Evolutionary conservation across 1,140 invertebrate species (phyloP).

Genomic region (Megalopta genalis): DNA sequence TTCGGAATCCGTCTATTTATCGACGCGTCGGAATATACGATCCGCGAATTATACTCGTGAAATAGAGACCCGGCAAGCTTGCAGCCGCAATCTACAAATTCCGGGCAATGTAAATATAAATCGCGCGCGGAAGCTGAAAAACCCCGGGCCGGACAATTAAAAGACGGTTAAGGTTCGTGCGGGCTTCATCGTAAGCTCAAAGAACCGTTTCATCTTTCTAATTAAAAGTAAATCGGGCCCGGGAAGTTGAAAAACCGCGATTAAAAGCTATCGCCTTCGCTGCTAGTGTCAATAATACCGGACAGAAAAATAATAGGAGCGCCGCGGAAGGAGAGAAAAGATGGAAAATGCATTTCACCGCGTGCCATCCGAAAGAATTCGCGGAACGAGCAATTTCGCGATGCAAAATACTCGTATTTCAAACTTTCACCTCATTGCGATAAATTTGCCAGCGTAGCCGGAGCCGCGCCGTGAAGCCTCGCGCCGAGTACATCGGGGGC

Average conservation of each 20-base stretch:
- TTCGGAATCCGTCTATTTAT: background rate
- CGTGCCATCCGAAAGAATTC: no score
- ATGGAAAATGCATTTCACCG: background rate
- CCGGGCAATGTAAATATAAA: no score
- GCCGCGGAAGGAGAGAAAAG: no score
- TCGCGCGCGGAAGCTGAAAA: no score
- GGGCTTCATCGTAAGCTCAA: background rate
- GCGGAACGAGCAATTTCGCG: conserved; percentile 8
- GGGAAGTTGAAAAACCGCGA: background rate
- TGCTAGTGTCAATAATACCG: background rate
- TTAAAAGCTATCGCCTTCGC: background rate
- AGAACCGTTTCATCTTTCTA: conserved; percentile 6
- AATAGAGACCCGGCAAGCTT: no score
- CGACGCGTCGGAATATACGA: no score
- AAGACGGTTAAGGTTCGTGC: background rate
- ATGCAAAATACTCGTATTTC: conserved; percentile 9
- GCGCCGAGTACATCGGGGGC: background rate
- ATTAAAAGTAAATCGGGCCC: background rate
- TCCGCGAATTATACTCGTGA: no score
- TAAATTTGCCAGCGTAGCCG: background rate
- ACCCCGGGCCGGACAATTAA: no score
- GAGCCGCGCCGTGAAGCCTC: background rate
- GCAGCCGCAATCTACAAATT: no score
- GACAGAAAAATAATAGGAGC: no score
- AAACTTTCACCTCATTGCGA: conserved; percentile 14